A percentile compares a stretch with the other conserved stretches of the same genome.
Conservation (phyloP, 2,797 vertebrate species). For the Distichodus sexfasciatus region DNA sequence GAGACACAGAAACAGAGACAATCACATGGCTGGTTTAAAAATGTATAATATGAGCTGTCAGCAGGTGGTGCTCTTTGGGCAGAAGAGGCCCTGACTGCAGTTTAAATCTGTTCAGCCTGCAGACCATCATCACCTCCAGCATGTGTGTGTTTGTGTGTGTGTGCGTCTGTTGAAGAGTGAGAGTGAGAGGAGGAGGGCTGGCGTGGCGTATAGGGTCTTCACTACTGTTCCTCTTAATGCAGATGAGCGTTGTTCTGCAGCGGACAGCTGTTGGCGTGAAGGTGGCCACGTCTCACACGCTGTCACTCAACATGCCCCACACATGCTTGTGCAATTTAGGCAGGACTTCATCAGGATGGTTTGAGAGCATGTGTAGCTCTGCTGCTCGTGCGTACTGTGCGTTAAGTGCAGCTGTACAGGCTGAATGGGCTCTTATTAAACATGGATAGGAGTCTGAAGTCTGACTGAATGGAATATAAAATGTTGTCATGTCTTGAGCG, state of each 20-base stretch:
- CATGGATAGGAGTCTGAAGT: too few species aligned
- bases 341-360: too few species aligned
- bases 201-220: conserved; percentile 65
- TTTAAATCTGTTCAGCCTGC: conserved; percentile 50
- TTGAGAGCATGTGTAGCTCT: too few species aligned
- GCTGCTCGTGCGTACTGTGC: too few species aligned
- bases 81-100: conserved; percentile 54
- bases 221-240: conserved; percentile 72
- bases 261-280: conserved; percentile 63
- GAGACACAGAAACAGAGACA: conserved; percentile 60
- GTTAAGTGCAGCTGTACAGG: too few species aligned
- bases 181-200: conserved; percentile 26
- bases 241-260: conserved; percentile 68
- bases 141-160: conserved; percentile 25
- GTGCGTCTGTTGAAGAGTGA: neutral
- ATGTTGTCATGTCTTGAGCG: neutral
- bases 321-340: too few species aligned
- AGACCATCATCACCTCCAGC: conserved; percentile 74
- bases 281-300: conserved; percentile 48
- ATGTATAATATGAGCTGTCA: conserved; percentile 73
- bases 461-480: neutral
- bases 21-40: conserved; percentile 55
- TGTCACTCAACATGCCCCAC: conserved; percentile 49
- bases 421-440: too few species aligned
- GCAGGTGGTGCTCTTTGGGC: conserved; percentile 83